Percentiles rank a stretch among this genome's conserved stretches.
phyloP scores from a whole-genome alignment of 2,113 vertebrate genomes.

The Connochaetes taurinus region DNA sequence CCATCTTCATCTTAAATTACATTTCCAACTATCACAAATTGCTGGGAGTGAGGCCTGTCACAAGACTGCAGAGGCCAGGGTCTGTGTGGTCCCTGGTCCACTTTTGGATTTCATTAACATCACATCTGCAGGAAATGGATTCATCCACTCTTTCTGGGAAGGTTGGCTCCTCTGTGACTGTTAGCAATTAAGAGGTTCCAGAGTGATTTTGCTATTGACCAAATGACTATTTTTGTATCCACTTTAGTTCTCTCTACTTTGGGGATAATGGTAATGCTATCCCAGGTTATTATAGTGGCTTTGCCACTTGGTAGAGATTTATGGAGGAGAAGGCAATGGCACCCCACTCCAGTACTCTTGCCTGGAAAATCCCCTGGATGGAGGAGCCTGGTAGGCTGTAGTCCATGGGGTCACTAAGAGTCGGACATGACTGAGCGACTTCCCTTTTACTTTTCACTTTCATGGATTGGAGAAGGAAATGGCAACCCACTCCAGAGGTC shows the following conservation, averaged over 20 bases:
- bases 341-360: no score
- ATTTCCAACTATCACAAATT: neutral
- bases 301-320: neutral
- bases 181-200: neutral
- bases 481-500: no score
- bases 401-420: no score
- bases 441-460: no score
- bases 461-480: no score
- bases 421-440: no score
- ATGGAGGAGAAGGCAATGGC: neutral
- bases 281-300: neutral
- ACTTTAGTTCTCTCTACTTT: neutral
- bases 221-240: neutral
- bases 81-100: accelerated
- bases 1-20: neutral
- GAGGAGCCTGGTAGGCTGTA: no score
- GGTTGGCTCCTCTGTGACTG: neutral
- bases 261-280: neutral
- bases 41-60: no score
- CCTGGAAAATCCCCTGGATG: no score
- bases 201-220: neutral
- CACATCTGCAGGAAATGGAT: neutral
- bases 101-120: neutral
- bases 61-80: neutral
- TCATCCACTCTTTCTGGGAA: neutral